These are phyloP conservation scores for Diachrysia chrysitis DNA, from an alignment of 2,888 invertebrate species.

Conservation along the genomic window DNA sequence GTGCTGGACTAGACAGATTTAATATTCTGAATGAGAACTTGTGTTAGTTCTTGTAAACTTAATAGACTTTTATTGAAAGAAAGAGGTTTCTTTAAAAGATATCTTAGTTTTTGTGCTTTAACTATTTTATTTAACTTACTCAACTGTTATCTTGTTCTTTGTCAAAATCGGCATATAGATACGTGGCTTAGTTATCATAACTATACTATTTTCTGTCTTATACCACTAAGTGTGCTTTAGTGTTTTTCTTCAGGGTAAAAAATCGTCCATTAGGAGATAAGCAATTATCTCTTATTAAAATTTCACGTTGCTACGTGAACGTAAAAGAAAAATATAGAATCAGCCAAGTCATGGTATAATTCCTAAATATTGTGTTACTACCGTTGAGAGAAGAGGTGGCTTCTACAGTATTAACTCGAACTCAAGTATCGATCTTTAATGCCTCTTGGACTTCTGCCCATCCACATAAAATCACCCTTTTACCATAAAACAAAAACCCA, in stretches of 20 bases:
- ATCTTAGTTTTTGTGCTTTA: background rate
- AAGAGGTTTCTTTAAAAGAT: constrained; percentile 5
- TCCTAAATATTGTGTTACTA: background rate
- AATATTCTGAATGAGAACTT: constrained; percentile 56
- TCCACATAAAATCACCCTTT: constrained; percentile 54
- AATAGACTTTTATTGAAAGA: background rate
- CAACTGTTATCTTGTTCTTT: background rate
- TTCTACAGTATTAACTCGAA: constrained; percentile 38
- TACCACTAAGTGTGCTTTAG: too few relatives aligned
- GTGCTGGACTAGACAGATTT: constrained; percentile 63
- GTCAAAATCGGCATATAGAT: background rate
- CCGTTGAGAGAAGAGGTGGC: constrained; percentile 23
- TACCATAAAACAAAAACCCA: constrained; percentile 59
- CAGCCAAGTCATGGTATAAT: background rate
- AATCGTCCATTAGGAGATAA: too few relatives aligned
- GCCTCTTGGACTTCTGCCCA: constrained; percentile 54
- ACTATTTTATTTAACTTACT: background rate
- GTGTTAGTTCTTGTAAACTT: background rate
- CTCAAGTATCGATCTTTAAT: constrained; percentile 53
- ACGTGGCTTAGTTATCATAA: background rate
- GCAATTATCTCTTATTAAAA: too few relatives aligned
- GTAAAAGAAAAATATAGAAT: background rate
- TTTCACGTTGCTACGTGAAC: too few relatives aligned
- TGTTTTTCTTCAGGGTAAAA: too few relatives aligned
- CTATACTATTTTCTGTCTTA: background rate